Conservation (phyloP, 2,888 invertebrate species). For the Harpalus rufipes region DNA sequence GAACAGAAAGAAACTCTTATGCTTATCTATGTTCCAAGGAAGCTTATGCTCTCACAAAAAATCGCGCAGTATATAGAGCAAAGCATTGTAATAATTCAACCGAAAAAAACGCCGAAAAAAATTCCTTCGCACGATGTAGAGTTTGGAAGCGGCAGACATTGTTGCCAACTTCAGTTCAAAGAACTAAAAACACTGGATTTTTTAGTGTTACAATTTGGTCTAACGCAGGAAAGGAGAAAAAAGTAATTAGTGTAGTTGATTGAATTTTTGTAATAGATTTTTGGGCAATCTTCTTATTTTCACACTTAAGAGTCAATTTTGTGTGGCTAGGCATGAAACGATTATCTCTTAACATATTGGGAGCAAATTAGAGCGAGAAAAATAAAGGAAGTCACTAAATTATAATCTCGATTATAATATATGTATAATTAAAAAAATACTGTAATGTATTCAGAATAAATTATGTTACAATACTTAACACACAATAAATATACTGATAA, state of each 20-base stretch:
- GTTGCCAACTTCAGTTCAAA: slow-evolving; percentile 42
- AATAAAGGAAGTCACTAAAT: not conserved
- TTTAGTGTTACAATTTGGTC: slow-evolving; percentile 11
- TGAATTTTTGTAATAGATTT: slow-evolving; percentile 25
- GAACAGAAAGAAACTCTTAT: slow-evolving; percentile 15
- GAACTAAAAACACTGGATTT: slow-evolving; percentile 34
- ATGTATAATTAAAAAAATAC: not conserved
- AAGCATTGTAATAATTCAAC: slow-evolving; percentile 63
- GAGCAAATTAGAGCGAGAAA: not conserved
- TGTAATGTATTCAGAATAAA: not conserved
- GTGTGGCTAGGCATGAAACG: not conserved
- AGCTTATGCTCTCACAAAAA: slow-evolving; percentile 41
- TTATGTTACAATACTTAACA: too few relatives aligned
- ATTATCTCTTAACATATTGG: not conserved
- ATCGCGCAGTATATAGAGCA: slow-evolving; percentile 60
- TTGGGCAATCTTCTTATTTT: not conserved
- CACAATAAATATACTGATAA: too few relatives aligned
- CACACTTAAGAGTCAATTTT: not conserved
- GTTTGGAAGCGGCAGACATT: slow-evolving; percentile 44
- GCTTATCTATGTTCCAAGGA: slow-evolving; percentile 17
- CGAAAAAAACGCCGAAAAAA: slow-evolving; percentile 54
- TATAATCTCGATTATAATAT: too few relatives aligned
- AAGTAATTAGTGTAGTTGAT: slow-evolving; percentile 35
- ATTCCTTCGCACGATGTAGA: slow-evolving; percentile 60
- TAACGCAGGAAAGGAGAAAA: slow-evolving; percentile 13